phyloP scores from a whole-genome alignment of 2,113 vertebrate genomes.

The Arvicanthis niloticus region DNA sequence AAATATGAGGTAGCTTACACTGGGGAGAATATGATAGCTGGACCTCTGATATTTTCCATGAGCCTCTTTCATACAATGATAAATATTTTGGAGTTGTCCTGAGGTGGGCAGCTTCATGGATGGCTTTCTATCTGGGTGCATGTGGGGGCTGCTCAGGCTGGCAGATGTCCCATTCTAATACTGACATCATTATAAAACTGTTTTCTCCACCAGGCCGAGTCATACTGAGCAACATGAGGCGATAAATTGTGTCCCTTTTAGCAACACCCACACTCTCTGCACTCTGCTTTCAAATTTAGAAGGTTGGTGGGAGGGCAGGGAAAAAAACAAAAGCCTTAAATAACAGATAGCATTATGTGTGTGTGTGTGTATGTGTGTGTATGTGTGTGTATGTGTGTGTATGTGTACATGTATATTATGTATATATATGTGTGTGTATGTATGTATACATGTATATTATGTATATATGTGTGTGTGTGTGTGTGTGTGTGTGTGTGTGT shows the following conservation, averaged over 20 bases:
- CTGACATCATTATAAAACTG: background rate
- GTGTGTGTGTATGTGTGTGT: background rate
- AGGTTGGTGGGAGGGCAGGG: slow-evolving; percentile 50
- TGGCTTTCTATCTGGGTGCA: background rate
- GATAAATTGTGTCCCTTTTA: slow-evolving; percentile 33
- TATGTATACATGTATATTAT: too few relatives aligned
- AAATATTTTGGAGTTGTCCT: background rate
- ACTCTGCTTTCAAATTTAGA: slow-evolving; percentile 56
- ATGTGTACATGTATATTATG: too few relatives aligned
- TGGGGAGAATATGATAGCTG: background rate
- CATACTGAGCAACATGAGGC: background rate
- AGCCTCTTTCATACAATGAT: background rate
- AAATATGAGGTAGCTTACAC: accelerated
- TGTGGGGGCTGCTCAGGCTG: background rate
- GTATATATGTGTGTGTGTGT: too few relatives aligned
- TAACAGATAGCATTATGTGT: slow-evolving; percentile 25
- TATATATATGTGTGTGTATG: too few relatives aligned
- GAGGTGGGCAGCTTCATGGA: background rate
- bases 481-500: too few relatives aligned
- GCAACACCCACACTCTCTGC: slow-evolving; percentile 36
- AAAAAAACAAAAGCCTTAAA: slow-evolving; percentile 51
- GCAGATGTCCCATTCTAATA: background rate
- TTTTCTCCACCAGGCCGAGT: background rate
- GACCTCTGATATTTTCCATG: background rate
- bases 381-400: too few relatives aligned